Percentiles rank a stretch among this genome's conserved stretches.
Evolutionary conservation across 2,888 invertebrate genomes (phyloP).

Genomic region (Melanargia galathea): DNA sequence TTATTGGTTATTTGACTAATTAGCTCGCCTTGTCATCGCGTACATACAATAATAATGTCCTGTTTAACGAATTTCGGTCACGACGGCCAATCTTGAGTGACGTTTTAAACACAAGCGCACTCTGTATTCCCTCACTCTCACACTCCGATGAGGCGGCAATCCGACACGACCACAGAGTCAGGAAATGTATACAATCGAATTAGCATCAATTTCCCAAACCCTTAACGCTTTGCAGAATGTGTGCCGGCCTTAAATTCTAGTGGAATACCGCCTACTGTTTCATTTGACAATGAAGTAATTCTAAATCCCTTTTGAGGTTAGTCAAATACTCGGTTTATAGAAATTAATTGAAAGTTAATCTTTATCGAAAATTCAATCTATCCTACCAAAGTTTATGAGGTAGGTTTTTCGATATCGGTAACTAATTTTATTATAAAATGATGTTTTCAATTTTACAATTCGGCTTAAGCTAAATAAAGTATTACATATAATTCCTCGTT

Average conservation of each 20-base stretch:
- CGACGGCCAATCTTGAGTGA: too few relatives aligned
- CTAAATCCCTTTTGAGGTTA: not conserved
- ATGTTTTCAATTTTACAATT: slow-evolving; percentile 25
- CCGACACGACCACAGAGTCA: too few relatives aligned
- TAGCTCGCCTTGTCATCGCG: not conserved
- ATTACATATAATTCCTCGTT: slow-evolving; percentile 24
- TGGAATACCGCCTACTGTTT: not conserved
- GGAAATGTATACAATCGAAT: too few relatives aligned
- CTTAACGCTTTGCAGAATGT: too few relatives aligned
- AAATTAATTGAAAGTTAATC: not conserved
- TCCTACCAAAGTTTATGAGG: not conserved
- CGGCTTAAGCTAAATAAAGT: slow-evolving; percentile 25
- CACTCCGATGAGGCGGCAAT: too few relatives aligned
- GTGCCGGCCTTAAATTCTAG: not conserved
- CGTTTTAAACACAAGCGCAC: too few relatives aligned
- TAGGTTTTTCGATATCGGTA: slow-evolving; percentile 7
- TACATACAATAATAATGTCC: too few relatives aligned
- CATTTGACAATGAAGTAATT: not conserved
- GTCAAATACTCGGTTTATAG: slow-evolving; percentile 5
- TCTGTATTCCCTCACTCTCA: too few relatives aligned
- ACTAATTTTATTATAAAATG: not conserved
- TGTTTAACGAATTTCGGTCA: too few relatives aligned
- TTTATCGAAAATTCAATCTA: slow-evolving; percentile 3
- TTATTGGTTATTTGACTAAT: slow-evolving; percentile 5
- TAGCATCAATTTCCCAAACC: too few relatives aligned